Base-by-base conservation (phyloP, 2,113 vertebrate species). In the Engraulis encrasicolus region DNA sequence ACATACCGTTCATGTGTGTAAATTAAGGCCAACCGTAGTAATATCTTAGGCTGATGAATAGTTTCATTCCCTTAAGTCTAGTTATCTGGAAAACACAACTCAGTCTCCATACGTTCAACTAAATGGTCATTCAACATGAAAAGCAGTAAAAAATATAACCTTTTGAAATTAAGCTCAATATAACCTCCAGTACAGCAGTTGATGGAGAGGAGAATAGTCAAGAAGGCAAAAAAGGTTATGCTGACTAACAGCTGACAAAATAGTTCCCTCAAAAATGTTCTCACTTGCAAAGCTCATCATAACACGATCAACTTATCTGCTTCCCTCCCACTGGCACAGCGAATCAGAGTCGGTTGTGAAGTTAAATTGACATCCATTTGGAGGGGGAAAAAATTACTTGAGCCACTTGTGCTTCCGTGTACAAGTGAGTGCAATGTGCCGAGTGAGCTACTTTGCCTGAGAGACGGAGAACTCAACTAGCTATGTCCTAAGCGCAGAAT, bases 91-190 rank as follows among this genome's bases (percentile, higher is more conserved):
- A 74, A 74, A 74, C 66, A 74, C 31, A 34, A 15, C 66, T 74
- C n/a, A n/a, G n/a, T n/a, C 27, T 74, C 27, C 66, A 74, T 74
- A 36, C 31, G 34, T 34, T 74, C 23, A 74, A 23, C 31, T 74
- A 74, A n/a, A 31, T 74, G 66, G 27, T 74, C 31, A 74, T 74
- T 74, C 66, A 74, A 74, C 31, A 74, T 6, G 34, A 74, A 74
- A 15, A 71, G 66, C 27, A 34, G 66, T 74, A 74, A 74, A 74
- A 66, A 74, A 74, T 34, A 74, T 74, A 74, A 74, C 66, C 27
- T 31, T 74, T 74, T 45, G n/a, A 34, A 36, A 74, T 74, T 74
- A 34, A 71, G 61, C 23, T 14, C 2, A 12, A 71, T 71, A 74
- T 34, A 74, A 74, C 17, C 31, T 74, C 31, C 23, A 74, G 14